Evolutionary conservation across 2,113 vertebrate species (phyloP), one percentile per base, ranked within the genome.

Genomic region (Cheilinus undulatus): DNA sequence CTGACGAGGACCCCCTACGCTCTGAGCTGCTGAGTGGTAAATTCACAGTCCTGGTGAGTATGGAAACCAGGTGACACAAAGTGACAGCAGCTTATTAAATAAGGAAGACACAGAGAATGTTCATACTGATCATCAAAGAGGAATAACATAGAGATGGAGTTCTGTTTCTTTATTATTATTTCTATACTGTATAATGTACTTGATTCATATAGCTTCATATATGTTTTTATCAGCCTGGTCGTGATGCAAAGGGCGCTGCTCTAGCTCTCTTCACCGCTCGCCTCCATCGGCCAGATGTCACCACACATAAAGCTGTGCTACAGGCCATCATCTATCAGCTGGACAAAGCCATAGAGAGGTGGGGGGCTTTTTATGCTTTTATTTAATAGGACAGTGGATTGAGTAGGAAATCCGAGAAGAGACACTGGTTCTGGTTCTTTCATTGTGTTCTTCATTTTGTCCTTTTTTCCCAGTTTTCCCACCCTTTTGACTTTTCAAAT

Each of bases 311-410:
- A 84, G 92, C 91, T 48, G 94, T 95, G 67, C 90, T 95, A 74
- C 94, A 95, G 80, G 93, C 93, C 75, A 94, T 95, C 79, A 95
- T 95, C 74, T 95, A 93, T 88, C 94, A 94, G 81, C 90, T 95
- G 90, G 94, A 95, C 78, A 94, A 94, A 92, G 92, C 93, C 89
- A 95, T 95, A 77, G 93, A 95, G 75, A 92, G 90, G 94, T 94
- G 65, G 84, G 11, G 8, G n/a, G n/a, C n/a, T n/a, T n/a, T n/a
- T n/a, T n/a, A n/a, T n/a, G n/a, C n/a, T n/a, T 0, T 14, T 11
- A 2, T 12, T 50, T 3, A 6, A 19, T n/a, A n/a, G n/a, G n/a
- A n/a, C n/a, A n/a, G n/a, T n/a, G n/a, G n/a, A n/a, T n/a, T n/a
- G n/a, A n/a, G n/a, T n/a, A n/a, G n/a, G n/a, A n/a, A n/a, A n/a